Percentiles rank a stretch among this genome's conserved stretches.
phyloP scores from a whole-genome alignment of 2,888 invertebrate species.

The Plutella xylostella region DNA sequence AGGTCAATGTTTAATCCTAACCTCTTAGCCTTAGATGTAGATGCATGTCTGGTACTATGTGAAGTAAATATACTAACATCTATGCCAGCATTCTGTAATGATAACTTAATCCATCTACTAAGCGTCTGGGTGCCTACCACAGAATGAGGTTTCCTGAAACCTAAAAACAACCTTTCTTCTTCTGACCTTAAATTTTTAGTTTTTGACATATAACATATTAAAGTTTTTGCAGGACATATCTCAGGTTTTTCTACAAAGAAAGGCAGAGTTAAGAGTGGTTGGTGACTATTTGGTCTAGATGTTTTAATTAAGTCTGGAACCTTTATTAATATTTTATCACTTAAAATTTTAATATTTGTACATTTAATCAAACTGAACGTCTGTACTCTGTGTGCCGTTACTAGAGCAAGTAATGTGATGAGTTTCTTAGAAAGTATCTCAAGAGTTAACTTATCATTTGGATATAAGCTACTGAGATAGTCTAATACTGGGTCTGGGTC shows the following conservation, averaged over 20 bases:
- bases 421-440: conserved; percentile 19
- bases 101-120: conserved; percentile 4
- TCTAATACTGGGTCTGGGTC: conserved; percentile 19
- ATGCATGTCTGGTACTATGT: conserved; percentile 13
- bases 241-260: conserved; percentile 14
- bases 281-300: conserved; percentile 6
- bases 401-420: not conserved
- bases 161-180: conserved; percentile 8
- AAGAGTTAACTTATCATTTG: conserved; percentile 6
- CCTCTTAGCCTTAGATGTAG: conserved; percentile 13
- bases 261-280: conserved; percentile 14
- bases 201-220: conserved; percentile 13
- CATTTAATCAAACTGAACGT: conserved; percentile 18
- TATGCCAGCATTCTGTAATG: conserved; percentile 6
- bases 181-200: not conserved
- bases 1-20: conserved; percentile 18
- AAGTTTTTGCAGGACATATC: conserved; percentile 15
- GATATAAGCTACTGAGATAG: conserved; percentile 10
- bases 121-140: conserved; percentile 4
- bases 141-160: conserved; percentile 12
- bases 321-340: conserved; percentile 3
- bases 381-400: conserved; percentile 17
- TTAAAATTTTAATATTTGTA: conserved; percentile 9
- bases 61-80: conserved; percentile 8
- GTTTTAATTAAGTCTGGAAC: conserved; percentile 11